Percentiles rank a stretch among this genome's conserved stretches.
phyloP scores from a whole-genome alignment of 2,113 vertebrate species.

The Shinisaurus crocodilurus region DNA sequence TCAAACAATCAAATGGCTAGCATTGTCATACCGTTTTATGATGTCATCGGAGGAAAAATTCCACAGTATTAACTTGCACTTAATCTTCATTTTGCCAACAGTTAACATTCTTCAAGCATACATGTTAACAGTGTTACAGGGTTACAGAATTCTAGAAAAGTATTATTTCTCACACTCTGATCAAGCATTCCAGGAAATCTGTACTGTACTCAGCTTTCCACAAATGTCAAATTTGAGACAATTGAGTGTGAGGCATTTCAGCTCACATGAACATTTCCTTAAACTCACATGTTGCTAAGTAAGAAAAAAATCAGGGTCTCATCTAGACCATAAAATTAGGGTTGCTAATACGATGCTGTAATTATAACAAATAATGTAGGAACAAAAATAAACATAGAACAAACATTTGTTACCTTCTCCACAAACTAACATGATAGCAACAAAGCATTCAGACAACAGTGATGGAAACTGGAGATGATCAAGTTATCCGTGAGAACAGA shows the following conservation, averaged over 20 bases:
- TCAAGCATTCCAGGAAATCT: slow-evolving; percentile 7
- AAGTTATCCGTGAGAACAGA: slow-evolving; percentile 55
- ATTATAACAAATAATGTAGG: background rate
- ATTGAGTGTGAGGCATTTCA: background rate
- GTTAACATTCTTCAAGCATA: slow-evolving; percentile 19
- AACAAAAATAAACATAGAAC: background rate
- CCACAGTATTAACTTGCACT: background rate
- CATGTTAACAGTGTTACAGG: background rate
- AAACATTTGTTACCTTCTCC: slow-evolving; percentile 36
- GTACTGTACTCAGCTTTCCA: background rate
- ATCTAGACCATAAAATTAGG: background rate
- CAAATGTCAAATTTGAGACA: background rate
- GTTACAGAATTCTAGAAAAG: background rate
- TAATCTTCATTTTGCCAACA: slow-evolving; percentile 21
- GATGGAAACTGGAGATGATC: slow-evolving; percentile 64
- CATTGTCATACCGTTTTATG: background rate
- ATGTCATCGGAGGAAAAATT: background rate
- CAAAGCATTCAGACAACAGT: slow-evolving; percentile 49
- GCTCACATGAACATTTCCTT: accelerated
- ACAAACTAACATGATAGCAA: slow-evolving; percentile 47
- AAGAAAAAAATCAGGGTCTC: background rate
- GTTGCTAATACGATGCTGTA: background rate
- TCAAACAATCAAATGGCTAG: background rate
- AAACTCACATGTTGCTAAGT: background rate
- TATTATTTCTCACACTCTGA: slow-evolving; percentile 3